Evolutionary conservation across 2,113 vertebrate genomes (phyloP).

Genomic region (Cryptoleucopteryx plumbea): DNA sequence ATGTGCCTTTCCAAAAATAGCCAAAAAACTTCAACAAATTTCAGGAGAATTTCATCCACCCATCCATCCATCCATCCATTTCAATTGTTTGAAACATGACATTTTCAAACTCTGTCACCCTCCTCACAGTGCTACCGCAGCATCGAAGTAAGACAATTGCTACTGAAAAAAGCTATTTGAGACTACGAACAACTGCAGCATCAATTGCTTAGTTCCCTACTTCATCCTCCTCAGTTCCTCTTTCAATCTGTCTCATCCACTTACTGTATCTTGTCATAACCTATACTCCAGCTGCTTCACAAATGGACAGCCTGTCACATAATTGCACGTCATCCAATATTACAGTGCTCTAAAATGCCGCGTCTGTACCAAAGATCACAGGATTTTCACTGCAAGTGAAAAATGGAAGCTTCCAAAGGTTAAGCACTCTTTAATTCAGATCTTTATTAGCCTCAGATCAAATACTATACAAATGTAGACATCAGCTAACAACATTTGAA

Average conservation of each 20-base stretch:
- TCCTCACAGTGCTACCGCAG: not conserved
- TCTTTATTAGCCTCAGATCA: not conserved
- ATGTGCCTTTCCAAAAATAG: not conserved
- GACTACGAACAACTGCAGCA: accelerated
- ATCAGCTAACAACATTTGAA: not conserved
- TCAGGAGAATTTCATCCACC: not conserved
- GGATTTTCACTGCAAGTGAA: not conserved
- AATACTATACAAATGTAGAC: not conserved
- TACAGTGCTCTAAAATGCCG: accelerated
- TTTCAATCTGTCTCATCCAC: not conserved
- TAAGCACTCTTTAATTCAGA: not conserved
- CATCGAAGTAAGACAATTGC: not conserved
- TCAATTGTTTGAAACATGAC: not conserved
- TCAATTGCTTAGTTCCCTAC: not conserved
- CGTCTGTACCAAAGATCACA: not conserved
- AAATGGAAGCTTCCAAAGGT: not conserved
- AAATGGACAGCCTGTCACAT: not conserved
- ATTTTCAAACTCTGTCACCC: not conserved
- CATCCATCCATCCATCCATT: not conserved
- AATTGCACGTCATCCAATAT: accelerated
- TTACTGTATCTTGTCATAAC: not conserved
- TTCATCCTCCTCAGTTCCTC: not conserved
- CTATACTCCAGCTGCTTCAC: not conserved
- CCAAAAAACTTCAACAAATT: not conserved
- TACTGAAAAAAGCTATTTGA: not conserved